These are phyloP conservation scores for Drosophila quinaria DNA, from an alignment of 2,888 invertebrate species.

Conservation along the genomic window DNA sequence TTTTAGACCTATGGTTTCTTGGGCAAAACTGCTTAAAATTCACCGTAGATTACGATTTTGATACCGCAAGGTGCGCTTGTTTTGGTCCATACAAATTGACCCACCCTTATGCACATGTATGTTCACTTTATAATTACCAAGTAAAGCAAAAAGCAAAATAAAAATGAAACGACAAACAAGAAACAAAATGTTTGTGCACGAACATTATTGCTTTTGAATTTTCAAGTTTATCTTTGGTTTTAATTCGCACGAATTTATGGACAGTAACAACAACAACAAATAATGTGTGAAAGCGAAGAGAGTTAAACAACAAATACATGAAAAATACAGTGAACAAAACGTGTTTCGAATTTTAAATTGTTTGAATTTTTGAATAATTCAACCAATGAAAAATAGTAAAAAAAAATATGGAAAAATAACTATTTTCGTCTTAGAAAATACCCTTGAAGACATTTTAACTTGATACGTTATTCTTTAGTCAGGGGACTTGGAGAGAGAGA, in stretches of 20 bases:
- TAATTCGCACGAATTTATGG: conserved; percentile 51
- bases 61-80: no score
- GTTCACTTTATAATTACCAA: conserved; percentile 68
- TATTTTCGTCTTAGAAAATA: background rate
- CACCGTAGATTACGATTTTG: no score
- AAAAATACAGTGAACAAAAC: conserved; percentile 54
- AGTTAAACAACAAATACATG: conserved; percentile 28
- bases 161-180: conserved; percentile 37
- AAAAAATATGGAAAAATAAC: conserved; percentile 1
- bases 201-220: conserved; percentile 31
- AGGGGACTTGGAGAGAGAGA: background rate
- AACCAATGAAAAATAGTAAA: conserved; percentile 22
- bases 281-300: conserved; percentile 60
- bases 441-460: background rate
- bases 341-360: conserved; percentile 66
- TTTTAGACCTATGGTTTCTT: no score
- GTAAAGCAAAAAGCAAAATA: conserved; percentile 32
- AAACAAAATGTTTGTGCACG: conserved; percentile 48
- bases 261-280: conserved; percentile 28
- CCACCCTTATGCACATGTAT: no score
- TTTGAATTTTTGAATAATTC: conserved; percentile 66
- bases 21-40: no score
- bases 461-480: no score
- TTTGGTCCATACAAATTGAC: no score
- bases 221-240: conserved; percentile 35